These are phyloP conservation scores for Pseudorasbora parva DNA, from an alignment of 2,113 vertebrate genomes.

Conservation along the genomic window DNA sequence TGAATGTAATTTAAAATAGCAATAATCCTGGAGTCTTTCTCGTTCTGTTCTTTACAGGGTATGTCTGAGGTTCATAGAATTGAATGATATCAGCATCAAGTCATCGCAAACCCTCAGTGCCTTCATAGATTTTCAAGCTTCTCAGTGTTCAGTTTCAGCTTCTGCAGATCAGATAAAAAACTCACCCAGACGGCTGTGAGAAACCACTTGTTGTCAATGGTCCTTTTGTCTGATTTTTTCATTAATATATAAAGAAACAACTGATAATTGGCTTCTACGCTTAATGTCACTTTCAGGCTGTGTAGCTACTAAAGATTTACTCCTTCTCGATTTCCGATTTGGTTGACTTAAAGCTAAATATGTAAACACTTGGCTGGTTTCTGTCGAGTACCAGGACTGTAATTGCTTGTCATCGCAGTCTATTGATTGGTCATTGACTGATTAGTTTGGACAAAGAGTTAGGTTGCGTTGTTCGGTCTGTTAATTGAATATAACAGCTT, in stretches of 20 bases:
- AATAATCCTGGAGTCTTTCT: background rate
- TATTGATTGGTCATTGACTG: slow-evolving; percentile 79
- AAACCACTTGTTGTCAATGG: slow-evolving; percentile 41
- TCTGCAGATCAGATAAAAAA: slow-evolving; percentile 48
- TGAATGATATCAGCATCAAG: slow-evolving; percentile 46
- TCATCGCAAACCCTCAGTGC: slow-evolving; percentile 43
- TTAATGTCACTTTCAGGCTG: slow-evolving; percentile 5
- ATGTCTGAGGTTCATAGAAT: slow-evolving; percentile 15
- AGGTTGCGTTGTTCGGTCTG: slow-evolving; percentile 71
- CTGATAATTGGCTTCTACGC: slow-evolving; percentile 14
- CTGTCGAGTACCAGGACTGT: slow-evolving; percentile 69
- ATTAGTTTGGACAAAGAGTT: slow-evolving; percentile 79
- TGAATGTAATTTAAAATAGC: background rate
- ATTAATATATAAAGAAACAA: background rate
- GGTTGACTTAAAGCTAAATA: slow-evolving; percentile 49
- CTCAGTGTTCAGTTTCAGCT: slow-evolving; percentile 50
- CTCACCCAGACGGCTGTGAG: slow-evolving; percentile 37
- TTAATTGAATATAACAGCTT: slow-evolving; percentile 82
- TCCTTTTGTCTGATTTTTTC: slow-evolving; percentile 26
- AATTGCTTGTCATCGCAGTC: slow-evolving; percentile 72
- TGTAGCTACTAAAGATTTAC: background rate
- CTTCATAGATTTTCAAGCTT: slow-evolving; percentile 48
- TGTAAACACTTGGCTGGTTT: slow-evolving; percentile 73
- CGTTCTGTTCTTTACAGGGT: background rate
- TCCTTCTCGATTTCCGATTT: slow-evolving; percentile 13